Base-by-base conservation (phyloP, 2,797 vertebrate genomes). In the Cichlasoma orientale region DNA sequence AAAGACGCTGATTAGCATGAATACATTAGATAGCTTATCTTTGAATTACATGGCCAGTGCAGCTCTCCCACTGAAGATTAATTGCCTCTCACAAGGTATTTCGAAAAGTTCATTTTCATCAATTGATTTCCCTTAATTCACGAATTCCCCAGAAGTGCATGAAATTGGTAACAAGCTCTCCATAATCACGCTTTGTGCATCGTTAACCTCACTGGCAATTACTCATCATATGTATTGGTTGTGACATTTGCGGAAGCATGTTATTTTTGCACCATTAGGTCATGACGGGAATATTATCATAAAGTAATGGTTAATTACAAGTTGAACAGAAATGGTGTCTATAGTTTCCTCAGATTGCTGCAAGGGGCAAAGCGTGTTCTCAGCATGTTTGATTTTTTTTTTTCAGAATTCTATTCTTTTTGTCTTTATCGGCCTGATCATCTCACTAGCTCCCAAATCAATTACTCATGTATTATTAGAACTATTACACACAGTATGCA, bases 11-110 rank as follows among this genome's bases (percentile, higher is more conserved):
- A 93, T 94, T 94, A 92, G 81, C 88, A 86, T 93, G 90, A 92
- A 92, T 92, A 92, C 93, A 94, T 94, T 90, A 93, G 88, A 92
- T 91, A 92, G 86, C 90, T 94, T 94, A 94, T 93, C 93, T 94
- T 90, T 91, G 91, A 90, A 93, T 93, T 91, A 88, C 90, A 94
- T 91, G 89, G 85, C 88, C 89, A 87, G 81, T 82, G 83, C 90
- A 84, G 86, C 84, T 80, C 87, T 88, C 82, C 85, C 82, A 87
- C 86, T 92, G 82, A 89, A 91, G 93, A 94, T 92, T 90, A 91
- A 95, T 94, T 90, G 88, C 90, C 86, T 91, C 86, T 89, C 90
- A 84, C 80, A 82, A 92, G 91, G 89, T 93, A 90, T 93, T 93
- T 89, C 19, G 52, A 93, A 93, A 94, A 93, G 90, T 94, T 92